These are phyloP conservation scores for Spilarctia lutea DNA, from an alignment of 2,888 invertebrate genomes.

Conservation along the genomic window DNA sequence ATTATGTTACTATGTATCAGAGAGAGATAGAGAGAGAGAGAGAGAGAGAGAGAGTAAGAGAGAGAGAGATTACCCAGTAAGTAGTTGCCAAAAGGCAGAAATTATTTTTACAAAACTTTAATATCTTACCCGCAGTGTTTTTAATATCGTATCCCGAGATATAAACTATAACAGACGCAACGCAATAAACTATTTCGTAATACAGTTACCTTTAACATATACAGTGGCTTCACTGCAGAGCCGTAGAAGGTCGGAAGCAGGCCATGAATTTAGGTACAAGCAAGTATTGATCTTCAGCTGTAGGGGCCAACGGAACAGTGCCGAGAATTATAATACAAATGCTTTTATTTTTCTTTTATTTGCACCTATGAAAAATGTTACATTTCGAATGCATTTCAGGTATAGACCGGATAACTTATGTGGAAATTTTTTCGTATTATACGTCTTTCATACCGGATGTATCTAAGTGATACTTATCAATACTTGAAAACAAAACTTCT, in stretches of 20 bases:
- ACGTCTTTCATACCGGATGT: neutral
- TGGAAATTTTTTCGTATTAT: constrained; percentile 5
- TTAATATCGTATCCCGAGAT: constrained; percentile 18
- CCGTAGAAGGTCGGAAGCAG: constrained; percentile 47
- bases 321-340: constrained; percentile 49
- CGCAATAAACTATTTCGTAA: constrained; percentile 25
- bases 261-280: constrained; percentile 55
- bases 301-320: constrained; percentile 22
- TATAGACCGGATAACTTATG: constrained; percentile 12
- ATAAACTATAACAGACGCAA: constrained; percentile 23
- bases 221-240: constrained; percentile 30
- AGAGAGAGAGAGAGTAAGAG: too few relatives aligned
- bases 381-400: constrained; percentile 15
- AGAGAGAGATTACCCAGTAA: too few relatives aligned
- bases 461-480: neutral
- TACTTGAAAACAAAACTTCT: neutral
- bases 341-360: constrained; percentile 35
- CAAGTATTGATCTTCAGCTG: constrained; percentile 57
- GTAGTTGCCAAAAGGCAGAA: neutral
- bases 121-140: neutral
- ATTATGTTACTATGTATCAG: neutral
- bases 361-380: constrained; percentile 15
- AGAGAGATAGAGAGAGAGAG: too few relatives aligned
- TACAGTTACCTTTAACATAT: constrained; percentile 8
- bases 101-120: neutral